Percentiles rank a stretch among this genome's conserved stretches.
Conservation (phyloP, 1,140 invertebrate genomes). For the Drosophila ananassae region DNA sequence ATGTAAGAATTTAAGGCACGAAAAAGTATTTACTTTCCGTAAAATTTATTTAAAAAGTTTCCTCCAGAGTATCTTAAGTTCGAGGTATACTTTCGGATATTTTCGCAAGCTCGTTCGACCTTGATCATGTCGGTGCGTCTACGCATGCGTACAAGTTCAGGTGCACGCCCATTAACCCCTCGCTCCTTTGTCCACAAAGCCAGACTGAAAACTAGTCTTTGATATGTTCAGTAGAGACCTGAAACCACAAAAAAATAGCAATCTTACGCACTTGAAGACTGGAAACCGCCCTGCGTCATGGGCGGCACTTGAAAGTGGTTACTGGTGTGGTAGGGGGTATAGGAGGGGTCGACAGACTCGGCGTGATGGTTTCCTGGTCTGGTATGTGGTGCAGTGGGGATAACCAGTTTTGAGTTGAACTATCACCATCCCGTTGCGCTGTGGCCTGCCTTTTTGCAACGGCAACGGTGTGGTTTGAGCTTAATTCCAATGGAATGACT, state of each 20-base stretch:
- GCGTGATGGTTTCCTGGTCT: slow-evolving; percentile 45
- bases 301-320: slow-evolving; percentile 32
- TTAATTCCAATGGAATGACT: slow-evolving; percentile 51
- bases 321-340: neutral
- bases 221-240: slow-evolving; percentile 5
- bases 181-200: slow-evolving; percentile 8
- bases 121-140: slow-evolving; percentile 58
- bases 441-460: slow-evolving; percentile 34
- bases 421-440: slow-evolving; percentile 25
- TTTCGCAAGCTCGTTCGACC: slow-evolving; percentile 33
- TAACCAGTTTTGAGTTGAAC: slow-evolving; percentile 52
- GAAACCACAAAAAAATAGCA: slow-evolving; percentile 13
- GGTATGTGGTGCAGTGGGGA: slow-evolving; percentile 29
- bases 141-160: slow-evolving; percentile 65
- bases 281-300: slow-evolving; percentile 39
- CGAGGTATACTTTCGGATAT: neutral
- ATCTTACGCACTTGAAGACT: slow-evolving; percentile 40
- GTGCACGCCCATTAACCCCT: slow-evolving; percentile 49
- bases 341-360: slow-evolving; percentile 4
- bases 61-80: slow-evolving; percentile 12
- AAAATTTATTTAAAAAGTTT: neutral
- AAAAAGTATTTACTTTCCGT: neutral
- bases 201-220: slow-evolving; percentile 52
- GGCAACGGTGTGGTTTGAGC: slow-evolving; percentile 55
- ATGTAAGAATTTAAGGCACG: neutral